Conservation (phyloP, 2,113 vertebrate genomes). For the Spilogale gracilis region DNA sequence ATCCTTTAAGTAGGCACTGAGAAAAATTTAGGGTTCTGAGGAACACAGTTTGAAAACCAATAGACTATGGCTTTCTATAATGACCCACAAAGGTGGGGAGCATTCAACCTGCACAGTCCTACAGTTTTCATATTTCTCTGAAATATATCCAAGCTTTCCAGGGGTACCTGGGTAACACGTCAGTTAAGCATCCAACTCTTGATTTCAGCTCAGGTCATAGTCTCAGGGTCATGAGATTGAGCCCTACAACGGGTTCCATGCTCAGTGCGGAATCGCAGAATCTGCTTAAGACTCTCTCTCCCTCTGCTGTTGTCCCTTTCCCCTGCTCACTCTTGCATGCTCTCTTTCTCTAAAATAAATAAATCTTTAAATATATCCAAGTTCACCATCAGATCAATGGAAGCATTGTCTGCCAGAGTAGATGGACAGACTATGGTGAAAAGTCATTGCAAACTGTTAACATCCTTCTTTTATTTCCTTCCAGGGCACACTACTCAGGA, state of each 20-base stretch:
- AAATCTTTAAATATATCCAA: background rate
- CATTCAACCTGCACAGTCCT: background rate
- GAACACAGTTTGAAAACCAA: conserved; percentile 3
- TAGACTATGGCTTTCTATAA: background rate
- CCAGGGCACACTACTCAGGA: background rate
- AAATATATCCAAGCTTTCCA: background rate
- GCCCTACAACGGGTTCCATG: background rate
- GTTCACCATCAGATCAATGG: background rate
- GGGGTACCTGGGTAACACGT: background rate
- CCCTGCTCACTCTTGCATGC: background rate
- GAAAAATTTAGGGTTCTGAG: background rate
- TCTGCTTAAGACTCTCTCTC: background rate
- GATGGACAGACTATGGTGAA: background rate
- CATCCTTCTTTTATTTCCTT: background rate
- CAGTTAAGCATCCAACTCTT: background rate
- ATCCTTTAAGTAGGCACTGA: background rate
- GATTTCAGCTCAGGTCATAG: background rate
- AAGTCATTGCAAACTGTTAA: background rate
- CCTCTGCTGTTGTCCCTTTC: background rate
- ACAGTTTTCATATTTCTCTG: background rate
- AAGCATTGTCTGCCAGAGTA: background rate
- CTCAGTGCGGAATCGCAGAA: background rate
- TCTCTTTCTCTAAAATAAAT: background rate
- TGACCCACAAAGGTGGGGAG: background rate
- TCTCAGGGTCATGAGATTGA: background rate